These are phyloP conservation scores for Solea senegalensis DNA, from an alignment of 2,113 vertebrate genomes.

Conservation along the genomic window DNA sequence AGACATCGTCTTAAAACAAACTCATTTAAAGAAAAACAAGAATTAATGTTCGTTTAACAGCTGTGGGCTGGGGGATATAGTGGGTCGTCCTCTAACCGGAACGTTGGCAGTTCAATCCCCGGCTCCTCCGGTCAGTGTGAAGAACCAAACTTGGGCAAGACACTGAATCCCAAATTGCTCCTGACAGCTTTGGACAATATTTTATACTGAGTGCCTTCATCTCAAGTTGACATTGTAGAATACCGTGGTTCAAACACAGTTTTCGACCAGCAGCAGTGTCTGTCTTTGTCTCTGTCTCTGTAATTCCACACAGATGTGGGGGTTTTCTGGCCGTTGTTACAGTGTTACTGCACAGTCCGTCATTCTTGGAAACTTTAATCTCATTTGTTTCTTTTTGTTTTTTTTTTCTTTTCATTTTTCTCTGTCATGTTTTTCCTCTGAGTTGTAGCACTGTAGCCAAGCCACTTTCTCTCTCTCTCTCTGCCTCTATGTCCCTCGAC, in stretches of 20 bases:
- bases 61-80: not conserved
- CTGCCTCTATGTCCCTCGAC: conserved; percentile 36
- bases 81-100: not conserved
- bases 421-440: conserved; percentile 53
- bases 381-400: conserved; percentile 37
- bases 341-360: conserved; percentile 23
- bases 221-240: not conserved
- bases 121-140: too few relatives aligned
- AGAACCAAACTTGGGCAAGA: not conserved
- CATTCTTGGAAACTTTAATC: conserved; percentile 54
- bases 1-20: not conserved
- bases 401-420: conserved; percentile 41
- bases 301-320: conserved; percentile 66
- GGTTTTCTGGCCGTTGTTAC: conserved; percentile 30
- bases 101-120: not conserved
- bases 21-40: not conserved
- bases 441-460: conserved; percentile 30
- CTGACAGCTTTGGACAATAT: conserved; percentile 6
- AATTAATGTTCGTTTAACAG: not conserved
- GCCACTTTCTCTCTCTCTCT: conserved; percentile 17
- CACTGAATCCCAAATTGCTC: not conserved
- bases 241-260: conserved; percentile 2
- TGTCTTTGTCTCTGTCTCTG: conserved; percentile 12
- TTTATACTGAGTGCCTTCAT: conserved; percentile 6
- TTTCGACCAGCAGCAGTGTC: conserved; percentile 16